Evolutionary conservation across 2,797 vertebrate species (phyloP).

Genomic region (Microctenopoma lineatum): DNA sequence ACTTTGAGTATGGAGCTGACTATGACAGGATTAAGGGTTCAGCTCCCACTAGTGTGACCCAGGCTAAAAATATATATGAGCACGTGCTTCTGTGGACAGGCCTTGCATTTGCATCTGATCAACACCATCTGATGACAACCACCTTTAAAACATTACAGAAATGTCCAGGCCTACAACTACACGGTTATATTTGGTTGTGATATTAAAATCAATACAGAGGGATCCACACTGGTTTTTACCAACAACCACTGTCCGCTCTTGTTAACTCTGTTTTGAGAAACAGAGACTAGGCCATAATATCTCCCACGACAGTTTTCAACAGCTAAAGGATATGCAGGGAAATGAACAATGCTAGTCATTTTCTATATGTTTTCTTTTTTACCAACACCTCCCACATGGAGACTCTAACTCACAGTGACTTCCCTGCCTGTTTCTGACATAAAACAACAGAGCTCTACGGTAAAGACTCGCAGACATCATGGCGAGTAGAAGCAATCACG

Average conservation of each 20-base stretch:
- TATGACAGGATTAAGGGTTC: slow-evolving; percentile 46
- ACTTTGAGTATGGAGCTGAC: slow-evolving; percentile 15
- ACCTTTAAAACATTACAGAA: slow-evolving; percentile 20
- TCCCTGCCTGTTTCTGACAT: no score
- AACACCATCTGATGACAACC: slow-evolving; percentile 22
- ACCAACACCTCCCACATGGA: no score
- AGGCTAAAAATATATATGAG: slow-evolving; percentile 63
- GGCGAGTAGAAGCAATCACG: no score
- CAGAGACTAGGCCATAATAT: slow-evolving; percentile 20
- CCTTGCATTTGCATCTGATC: slow-evolving; percentile 49
- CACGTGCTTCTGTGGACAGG: slow-evolving; percentile 39
- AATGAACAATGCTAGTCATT: slow-evolving; percentile 1
- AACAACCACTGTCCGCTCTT: background rate
- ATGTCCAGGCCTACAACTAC: background rate
- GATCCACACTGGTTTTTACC: slow-evolving; percentile 16
- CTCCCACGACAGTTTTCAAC: slow-evolving; percentile 11
- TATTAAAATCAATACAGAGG: slow-evolving; percentile 41
- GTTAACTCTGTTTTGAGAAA: slow-evolving; percentile 5
- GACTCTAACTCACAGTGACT: no score
- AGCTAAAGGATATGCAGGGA: background rate
- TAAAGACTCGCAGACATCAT: no score
- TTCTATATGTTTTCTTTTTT: no score
- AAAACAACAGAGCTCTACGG: no score
- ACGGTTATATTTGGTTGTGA: slow-evolving; percentile 39
- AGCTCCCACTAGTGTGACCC: slow-evolving; percentile 49